Evolutionary conservation across 2,888 invertebrate genomes (phyloP), one percentile per base, ranked within the genome.

Genomic region (Ctena decussata): DNA sequence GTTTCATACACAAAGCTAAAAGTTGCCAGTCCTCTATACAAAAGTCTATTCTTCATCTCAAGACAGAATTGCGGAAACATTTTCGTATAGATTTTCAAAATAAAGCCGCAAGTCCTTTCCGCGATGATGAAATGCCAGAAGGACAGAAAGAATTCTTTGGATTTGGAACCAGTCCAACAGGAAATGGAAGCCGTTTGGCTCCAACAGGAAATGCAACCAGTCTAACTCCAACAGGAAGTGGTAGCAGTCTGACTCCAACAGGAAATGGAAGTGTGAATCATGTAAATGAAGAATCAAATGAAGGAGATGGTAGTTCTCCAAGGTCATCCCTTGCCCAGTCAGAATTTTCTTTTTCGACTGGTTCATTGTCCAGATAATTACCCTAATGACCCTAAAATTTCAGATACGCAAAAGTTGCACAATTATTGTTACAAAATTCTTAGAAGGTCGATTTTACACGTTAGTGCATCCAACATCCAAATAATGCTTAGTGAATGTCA

Each of bases 21-120:
- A 60, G 85, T 32, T 89, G 89, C 57, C 86, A 85, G 39, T 53
- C 75, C 35, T 86, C 84, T 5, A 79, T 89, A 21, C 69, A 76
- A 37, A 82, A 83, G 80, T 89, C 89, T 60, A 77, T 83, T 21
- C 78, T 80, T 41, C 86, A 86, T 21, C 83, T 89, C 11, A 89
- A 86, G 76, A 73, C 75, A 6, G 84, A 86, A 39, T 74, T 89
- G 24, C 84, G 83, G 60, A 84, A 82, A 74, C 84, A 84, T 41
- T 81, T 82, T 37, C 71, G 72, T 24, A 77, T 88, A 72, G 88
- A 88, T 24, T 88, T 88, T 44, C 84, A 84, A 71, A 30, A 82
- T 18, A 83, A 81, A 44, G 80, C 78, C 15, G 70, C 71, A 3
- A 88, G 88, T 77, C 84, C 88, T 1, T 53, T 78, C 15, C 73